These are phyloP conservation scores for Micrastur ruficollis DNA, from an alignment of 2,797 vertebrate species.

Conservation along the genomic window DNA sequence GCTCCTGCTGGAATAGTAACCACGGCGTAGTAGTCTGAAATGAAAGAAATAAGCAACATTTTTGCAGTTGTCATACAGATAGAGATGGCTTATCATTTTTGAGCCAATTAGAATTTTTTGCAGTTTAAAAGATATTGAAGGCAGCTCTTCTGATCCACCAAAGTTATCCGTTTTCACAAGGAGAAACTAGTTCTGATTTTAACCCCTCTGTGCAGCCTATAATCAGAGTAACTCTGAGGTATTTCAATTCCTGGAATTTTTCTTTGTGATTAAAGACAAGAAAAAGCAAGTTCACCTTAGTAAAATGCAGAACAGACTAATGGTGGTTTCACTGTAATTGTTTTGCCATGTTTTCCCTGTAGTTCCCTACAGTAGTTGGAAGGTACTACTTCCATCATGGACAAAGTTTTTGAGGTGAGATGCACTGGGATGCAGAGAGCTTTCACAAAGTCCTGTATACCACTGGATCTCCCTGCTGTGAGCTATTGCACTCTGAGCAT, in stretches of 20 bases:
- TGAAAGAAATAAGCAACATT: background rate
- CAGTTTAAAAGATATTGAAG: background rate
- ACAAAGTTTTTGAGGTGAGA: background rate
- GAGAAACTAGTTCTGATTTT: background rate
- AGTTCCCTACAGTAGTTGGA: background rate
- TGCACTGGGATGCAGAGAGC: background rate
- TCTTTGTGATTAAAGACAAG: background rate
- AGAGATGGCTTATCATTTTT: no score
- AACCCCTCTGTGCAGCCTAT: background rate
- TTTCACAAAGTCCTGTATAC: background rate
- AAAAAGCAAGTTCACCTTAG: background rate
- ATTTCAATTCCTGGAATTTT: background rate
- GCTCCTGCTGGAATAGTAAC: conserved; percentile 89
- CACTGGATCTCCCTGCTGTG: background rate
- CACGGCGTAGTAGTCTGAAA: conserved; percentile 88
- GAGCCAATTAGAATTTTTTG: background rate
- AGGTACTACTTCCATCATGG: background rate
- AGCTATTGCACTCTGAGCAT: background rate
- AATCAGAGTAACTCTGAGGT: background rate
- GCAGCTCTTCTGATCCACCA: background rate
- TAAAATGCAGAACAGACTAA: background rate
- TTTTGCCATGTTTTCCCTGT: background rate
- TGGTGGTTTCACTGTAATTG: background rate
- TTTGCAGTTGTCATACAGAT: background rate
- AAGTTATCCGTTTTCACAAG: background rate